Base-by-base conservation (phyloP, 2,113 vertebrate species). In the Hypomesus transpacificus region DNA sequence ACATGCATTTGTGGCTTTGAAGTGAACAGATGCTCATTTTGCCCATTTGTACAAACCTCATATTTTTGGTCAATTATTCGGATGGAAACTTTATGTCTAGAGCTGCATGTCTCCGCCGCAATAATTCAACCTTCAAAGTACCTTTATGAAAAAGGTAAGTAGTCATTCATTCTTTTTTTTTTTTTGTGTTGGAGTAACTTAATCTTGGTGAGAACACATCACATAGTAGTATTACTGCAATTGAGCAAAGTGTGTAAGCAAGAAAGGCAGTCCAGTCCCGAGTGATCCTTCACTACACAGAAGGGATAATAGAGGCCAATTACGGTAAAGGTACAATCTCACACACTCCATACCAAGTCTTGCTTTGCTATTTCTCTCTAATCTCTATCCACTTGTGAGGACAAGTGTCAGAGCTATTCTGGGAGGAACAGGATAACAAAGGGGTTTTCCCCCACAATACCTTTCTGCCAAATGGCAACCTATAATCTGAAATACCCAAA, bases 401-500 rank as follows among this genome's bases (percentile, higher is more conserved):
- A 50, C 26, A 53, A 56, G 61, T 26, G 22, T 8, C 50, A 54
- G 3, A 54, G 21, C 6, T 68, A n/a, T 54, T 56, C 16, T 28
- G 17, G 1, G 21, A 67, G 2, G 51, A 68, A 54, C 24, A 54
- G 13, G 52, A 24, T 52, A 52, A 66, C 46, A 54, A 53, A 28
- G 66, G 51, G 3, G 14, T 16, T 31, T 31, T 34, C 17, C 21
- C 24, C 50, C 53, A 66, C 65, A 4, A 22, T 26, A 21, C 51
- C 1, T 13, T 53, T 64, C 66, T 69, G 34, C 66, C 64, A 62
- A 65, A 20, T 7, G 59, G 21, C 54, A 78, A 62, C 74, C 64
- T 76, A 63, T 69, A 80, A 80, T 83, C 78, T 79, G 54, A 53
- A 80, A 69, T 65, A 26, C 18, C 24, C 50, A 31, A 80, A 85